Conservation (phyloP, 1,140 invertebrate species). For the Teleopsis dalmanni region DNA sequence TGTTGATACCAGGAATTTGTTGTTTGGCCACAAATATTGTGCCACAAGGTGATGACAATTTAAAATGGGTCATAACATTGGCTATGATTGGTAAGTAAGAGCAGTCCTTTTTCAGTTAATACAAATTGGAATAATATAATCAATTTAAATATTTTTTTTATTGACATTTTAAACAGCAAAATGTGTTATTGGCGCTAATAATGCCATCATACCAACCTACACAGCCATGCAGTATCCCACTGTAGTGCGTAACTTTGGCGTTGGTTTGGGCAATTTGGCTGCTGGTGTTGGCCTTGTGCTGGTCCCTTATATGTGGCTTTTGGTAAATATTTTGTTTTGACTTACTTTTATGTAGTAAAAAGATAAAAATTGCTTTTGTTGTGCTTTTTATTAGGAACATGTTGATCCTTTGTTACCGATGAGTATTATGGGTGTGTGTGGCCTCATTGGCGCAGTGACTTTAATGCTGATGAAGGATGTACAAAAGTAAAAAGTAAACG, state of each 20-base stretch:
- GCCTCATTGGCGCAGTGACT: constrained; percentile 54
- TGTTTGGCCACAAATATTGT: constrained; percentile 53
- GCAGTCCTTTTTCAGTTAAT: background rate
- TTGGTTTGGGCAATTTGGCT: constrained; percentile 61
- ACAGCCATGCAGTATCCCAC: constrained; percentile 68
- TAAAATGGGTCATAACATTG: constrained; percentile 47
- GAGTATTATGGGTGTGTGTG: constrained; percentile 53
- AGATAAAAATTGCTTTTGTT: background rate
- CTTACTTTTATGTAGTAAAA: too few relatives aligned
- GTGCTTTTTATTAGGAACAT: constrained; percentile 23
- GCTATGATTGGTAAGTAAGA: constrained; percentile 48
- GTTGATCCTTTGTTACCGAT: constrained; percentile 53
- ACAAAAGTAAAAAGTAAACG: too few relatives aligned
- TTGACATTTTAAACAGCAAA: constrained; percentile 45
- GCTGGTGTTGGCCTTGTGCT: constrained; percentile 62
- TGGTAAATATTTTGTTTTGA: constrained; percentile 49
- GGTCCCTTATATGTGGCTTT: constrained; percentile 62
- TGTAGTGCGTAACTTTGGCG: constrained; percentile 61
- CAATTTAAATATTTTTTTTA: background rate
- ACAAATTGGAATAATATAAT: background rate
- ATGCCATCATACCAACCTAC: constrained; percentile 64
- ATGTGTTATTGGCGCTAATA: constrained; percentile 59
- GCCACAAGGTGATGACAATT: constrained; percentile 45
- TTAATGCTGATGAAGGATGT: constrained; percentile 48
- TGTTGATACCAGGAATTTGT: constrained; percentile 55